phyloP scores from a whole-genome alignment of 92 coral and sea anemone genomes.

The Virgularia gustaviana region DNA sequence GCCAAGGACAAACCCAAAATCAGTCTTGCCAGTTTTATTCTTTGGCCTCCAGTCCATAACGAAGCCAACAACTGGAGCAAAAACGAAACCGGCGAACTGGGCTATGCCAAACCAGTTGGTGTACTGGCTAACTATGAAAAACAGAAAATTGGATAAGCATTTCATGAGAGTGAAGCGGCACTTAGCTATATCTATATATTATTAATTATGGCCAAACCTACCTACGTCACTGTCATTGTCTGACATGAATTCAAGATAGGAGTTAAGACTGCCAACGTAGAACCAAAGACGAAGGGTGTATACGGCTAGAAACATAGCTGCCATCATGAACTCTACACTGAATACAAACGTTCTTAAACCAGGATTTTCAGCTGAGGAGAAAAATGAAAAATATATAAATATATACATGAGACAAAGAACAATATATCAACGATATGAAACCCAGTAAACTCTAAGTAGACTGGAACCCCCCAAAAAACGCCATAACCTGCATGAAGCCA shows the following conservation, averaged over 20 bases:
- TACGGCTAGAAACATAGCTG: background rate
- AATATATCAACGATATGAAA: no score
- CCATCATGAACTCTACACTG: background rate
- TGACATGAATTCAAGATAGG: constrained; percentile 26
- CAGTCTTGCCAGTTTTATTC: background rate
- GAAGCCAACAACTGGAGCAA: constrained; percentile 31
- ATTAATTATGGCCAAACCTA: background rate
- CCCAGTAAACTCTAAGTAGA: no score
- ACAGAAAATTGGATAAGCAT: background rate
- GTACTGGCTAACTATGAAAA: constrained; percentile 17
- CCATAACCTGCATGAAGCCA: no score
- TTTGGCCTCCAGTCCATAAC: constrained; percentile 38
- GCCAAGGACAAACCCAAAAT: constrained; percentile 26
- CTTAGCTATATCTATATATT: background rate
- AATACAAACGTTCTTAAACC: background rate
- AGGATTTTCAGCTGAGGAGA: constrained; percentile 4
- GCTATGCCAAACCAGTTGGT: constrained; percentile 33
- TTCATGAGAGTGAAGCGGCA: background rate
- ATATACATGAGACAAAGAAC: background rate
- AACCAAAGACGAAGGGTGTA: constrained; percentile 21
- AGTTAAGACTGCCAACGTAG: constrained; percentile 21
- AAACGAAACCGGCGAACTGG: constrained; percentile 24
- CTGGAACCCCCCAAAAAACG: no score
- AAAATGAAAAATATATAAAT: background rate
- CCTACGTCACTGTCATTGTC: constrained; percentile 27